These are phyloP conservation scores for Anniella stebbinsi DNA, from an alignment of 2,797 vertebrate species.

Conservation along the genomic window DNA sequence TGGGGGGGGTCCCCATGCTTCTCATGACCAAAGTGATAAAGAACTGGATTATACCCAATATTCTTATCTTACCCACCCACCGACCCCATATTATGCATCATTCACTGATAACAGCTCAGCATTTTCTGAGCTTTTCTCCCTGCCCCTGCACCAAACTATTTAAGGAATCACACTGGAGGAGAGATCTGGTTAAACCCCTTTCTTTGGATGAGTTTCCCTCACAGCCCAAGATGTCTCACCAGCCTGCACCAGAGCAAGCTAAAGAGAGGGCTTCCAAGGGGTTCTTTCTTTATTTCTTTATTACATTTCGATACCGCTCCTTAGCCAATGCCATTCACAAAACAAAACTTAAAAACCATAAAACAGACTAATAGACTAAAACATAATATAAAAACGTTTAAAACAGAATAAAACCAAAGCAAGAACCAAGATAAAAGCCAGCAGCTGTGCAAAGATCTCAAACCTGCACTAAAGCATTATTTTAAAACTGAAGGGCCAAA, in stretches of 20 bases:
- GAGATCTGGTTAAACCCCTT: neutral
- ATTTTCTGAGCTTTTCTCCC: neutral
- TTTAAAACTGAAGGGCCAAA: no score
- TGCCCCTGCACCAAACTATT: neutral
- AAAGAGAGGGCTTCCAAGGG: neutral
- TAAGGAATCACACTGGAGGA: neutral
- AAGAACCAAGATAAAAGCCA: no score
- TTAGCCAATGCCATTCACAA: no score
- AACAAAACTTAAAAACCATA: no score
- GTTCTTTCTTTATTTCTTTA: neutral
- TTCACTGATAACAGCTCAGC: neutral
- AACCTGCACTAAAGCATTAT: no score
- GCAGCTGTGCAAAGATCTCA: no score
- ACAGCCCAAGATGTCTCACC: no score
- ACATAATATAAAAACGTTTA: no score
- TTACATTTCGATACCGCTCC: neutral
- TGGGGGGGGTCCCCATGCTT: neutral
- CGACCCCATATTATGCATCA: neutral
- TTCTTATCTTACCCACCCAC: neutral
- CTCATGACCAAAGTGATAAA: neutral
- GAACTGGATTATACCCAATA: neutral
- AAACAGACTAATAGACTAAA: no score
- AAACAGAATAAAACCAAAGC: no score
- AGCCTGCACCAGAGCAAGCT: neutral
- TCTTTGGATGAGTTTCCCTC: neutral